Conservation (phyloP, 2,888 invertebrate genomes). For the Ophonus ardosiacus region DNA sequence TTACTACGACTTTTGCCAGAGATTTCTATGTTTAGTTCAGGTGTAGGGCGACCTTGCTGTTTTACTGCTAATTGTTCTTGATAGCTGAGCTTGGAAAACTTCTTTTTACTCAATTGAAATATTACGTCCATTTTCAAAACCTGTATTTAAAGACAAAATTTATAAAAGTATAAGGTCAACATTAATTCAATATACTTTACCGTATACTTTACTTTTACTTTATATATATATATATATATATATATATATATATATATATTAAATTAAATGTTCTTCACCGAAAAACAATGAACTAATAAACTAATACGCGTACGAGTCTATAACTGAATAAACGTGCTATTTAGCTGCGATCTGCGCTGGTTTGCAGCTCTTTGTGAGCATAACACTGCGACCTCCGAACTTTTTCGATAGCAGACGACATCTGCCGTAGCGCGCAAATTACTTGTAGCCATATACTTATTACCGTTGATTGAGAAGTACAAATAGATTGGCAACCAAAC, state of each 20-base stretch:
- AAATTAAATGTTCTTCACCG: no score
- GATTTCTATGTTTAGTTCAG: not conserved
- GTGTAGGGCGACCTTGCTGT: slow-evolving; percentile 9
- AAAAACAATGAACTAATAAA: no score
- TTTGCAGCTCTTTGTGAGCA: not conserved
- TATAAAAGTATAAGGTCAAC: not conserved
- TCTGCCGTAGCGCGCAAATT: slow-evolving; percentile 3
- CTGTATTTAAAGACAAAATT: slow-evolving; percentile 14
- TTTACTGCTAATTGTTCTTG: slow-evolving; percentile 23
- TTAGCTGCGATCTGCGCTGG: not conserved
- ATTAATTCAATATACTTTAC: not conserved
- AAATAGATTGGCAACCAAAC: no score
- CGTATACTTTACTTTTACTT: not conserved
- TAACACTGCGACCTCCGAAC: not conserved
- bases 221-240: not conserved
- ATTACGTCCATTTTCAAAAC: slow-evolving; percentile 17
- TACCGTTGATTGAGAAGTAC: no score
- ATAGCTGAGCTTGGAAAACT: slow-evolving; percentile 6
- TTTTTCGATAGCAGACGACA: not conserved
- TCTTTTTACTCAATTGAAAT: slow-evolving; percentile 1
- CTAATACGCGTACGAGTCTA: not conserved
- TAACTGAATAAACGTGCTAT: not conserved
- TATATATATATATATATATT: no score
- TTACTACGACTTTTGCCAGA: not conserved
- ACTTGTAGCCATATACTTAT: no score